Percentiles rank a stretch among this genome's conserved stretches.
phyloP scores from a whole-genome alignment of 2,888 invertebrate species.

The Petrolisthes cinctipes region DNA sequence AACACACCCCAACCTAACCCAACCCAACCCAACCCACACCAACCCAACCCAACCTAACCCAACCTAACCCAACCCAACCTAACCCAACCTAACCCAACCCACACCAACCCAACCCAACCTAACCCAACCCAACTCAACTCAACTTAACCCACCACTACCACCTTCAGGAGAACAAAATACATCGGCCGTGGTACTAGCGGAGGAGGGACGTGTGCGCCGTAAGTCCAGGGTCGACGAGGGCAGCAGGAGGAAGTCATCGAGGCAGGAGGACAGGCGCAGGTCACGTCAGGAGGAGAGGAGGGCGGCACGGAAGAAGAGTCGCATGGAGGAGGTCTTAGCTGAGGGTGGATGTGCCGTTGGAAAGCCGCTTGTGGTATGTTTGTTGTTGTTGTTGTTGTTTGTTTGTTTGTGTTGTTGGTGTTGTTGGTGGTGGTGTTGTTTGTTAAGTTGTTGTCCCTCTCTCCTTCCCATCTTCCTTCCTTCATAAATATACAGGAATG shows the following conservation, averaged over 20 bases:
- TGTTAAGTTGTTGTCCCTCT: too few species aligned
- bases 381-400: too few species aligned
- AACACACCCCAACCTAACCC: too few species aligned
- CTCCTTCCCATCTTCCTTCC: too few species aligned
- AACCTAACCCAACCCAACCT: neutral
- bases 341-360: constrained; percentile 74
- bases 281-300: constrained; percentile 40
- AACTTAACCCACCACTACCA: neutral
- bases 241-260: neutral
- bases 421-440: too few species aligned
- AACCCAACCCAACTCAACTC: neutral
- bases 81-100: neutral
- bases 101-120: too few species aligned
- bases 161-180: neutral
- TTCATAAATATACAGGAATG: too few species aligned
- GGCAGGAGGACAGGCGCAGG: constrained; percentile 29
- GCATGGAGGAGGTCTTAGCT: constrained; percentile 50
- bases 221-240: constrained; percentile 9
- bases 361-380: constrained; percentile 83
- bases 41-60: neutral
- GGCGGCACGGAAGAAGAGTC: constrained; percentile 45
- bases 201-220: constrained; percentile 29
- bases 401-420: too few species aligned
- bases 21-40: too few species aligned
- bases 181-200: neutral